A percentile compares a stretch with the other conserved stretches of the same genome.
Evolutionary conservation across 2,888 invertebrate genomes (phyloP).

Genomic region (Capitulum mitella): DNA sequence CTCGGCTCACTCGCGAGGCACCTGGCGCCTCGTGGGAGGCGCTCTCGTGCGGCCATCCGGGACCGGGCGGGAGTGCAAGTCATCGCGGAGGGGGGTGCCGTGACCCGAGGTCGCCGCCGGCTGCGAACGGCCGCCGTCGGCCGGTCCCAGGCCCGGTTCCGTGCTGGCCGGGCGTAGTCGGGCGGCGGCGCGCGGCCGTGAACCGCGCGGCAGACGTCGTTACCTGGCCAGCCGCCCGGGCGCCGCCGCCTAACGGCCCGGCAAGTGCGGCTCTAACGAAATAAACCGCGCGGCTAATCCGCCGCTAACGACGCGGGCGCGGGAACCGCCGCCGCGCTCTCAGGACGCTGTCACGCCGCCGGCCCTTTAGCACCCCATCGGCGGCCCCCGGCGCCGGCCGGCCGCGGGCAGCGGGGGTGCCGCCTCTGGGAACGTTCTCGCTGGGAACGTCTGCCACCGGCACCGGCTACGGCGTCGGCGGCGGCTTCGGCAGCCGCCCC

Average conservation of each 20-base stretch:
- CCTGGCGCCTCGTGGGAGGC: too few relatives aligned
- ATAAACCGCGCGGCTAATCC: background rate
- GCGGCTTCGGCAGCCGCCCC: background rate
- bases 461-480: background rate
- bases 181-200: background rate
- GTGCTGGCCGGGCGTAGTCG: background rate
- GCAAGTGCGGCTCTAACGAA: background rate
- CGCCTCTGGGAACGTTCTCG: background rate
- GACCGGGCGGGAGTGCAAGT: background rate
- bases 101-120: too few relatives aligned
- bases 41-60: too few relatives aligned
- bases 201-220: background rate
- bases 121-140: too few relatives aligned
- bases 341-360: background rate
- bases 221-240: background rate
- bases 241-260: background rate
- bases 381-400: too few relatives aligned
- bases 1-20: too few relatives aligned
- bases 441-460: background rate
- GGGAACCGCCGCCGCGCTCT: background rate
- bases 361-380: background rate
- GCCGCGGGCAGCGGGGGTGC: background rate
- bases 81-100: background rate
- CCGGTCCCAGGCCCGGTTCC: background rate
- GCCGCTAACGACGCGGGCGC: background rate